A percentile compares a stretch with the other conserved stretches of the same genome.
Evolutionary conservation across 2,888 invertebrate species (phyloP).

Genomic region (Aspidapion aeneum): DNA sequence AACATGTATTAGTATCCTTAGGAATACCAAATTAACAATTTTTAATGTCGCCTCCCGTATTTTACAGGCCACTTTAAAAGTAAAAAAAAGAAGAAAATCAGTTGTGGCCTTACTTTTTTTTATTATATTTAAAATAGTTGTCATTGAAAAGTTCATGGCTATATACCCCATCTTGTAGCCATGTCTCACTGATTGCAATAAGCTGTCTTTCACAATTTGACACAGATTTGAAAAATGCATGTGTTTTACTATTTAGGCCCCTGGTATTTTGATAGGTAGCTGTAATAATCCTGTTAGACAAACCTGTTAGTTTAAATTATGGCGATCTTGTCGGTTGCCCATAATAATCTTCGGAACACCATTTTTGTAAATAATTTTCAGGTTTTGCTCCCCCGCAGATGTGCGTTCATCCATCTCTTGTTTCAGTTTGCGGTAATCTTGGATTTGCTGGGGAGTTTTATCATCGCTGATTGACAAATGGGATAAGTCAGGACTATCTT

Average conservation of each 20-base stretch:
- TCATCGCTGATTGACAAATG: background rate
- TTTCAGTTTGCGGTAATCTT: background rate
- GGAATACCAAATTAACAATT: too few species aligned
- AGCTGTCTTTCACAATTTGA: background rate
- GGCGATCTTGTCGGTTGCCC: background rate
- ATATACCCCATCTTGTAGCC: slow-evolving; percentile 3
- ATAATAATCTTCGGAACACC: background rate
- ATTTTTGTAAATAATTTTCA: background rate
- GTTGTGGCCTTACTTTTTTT: too few species aligned
- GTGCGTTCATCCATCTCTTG: background rate
- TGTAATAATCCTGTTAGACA: background rate
- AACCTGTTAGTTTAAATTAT: background rate
- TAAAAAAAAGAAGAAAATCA: too few species aligned
- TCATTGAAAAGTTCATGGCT: slow-evolving; percentile 2
- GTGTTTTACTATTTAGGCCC: background rate
- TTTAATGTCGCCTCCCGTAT: too few species aligned
- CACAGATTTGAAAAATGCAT: slow-evolving; percentile 1
- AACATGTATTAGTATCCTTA: too few species aligned
- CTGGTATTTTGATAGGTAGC: background rate
- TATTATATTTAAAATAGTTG: background rate
- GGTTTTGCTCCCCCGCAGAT: background rate
- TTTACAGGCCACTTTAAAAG: too few species aligned
- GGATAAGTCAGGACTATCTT: background rate
- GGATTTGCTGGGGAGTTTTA: background rate
- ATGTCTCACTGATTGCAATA: slow-evolving; percentile 3